A percentile compares a stretch with the other conserved stretches of the same genome.
Evolutionary conservation across 2,113 vertebrate species (phyloP).

Genomic region (Emydocephalus ijimae): DNA sequence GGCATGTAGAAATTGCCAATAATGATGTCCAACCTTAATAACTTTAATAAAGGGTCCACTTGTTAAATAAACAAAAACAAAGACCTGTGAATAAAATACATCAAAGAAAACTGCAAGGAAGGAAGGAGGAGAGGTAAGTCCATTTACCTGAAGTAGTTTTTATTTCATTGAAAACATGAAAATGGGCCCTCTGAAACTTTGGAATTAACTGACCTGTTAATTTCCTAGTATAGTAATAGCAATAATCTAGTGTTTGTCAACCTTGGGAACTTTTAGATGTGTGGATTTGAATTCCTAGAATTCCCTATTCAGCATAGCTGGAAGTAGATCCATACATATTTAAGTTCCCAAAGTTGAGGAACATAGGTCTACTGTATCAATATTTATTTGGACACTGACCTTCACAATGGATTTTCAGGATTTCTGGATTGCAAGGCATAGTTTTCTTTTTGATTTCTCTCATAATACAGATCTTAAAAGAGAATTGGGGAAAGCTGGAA

Average conservation of each 20-base stretch:
- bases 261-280: not conserved
- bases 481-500: not conserved
- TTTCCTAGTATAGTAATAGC: not conserved
- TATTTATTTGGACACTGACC: not conserved
- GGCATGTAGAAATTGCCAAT: not conserved
- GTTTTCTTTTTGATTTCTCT: not conserved
- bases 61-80: not conserved
- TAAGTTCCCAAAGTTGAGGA: not conserved
- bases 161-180: not conserved
- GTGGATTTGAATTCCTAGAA: not conserved
- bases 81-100: not conserved
- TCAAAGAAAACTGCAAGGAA: not conserved
- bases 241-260: not conserved
- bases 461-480: not conserved
- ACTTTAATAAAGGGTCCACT: not conserved
- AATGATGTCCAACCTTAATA: not conserved
- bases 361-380: not conserved
- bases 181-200: not conserved
- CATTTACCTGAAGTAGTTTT: not conserved
- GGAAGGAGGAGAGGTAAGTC: not conserved
- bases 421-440: not conserved
- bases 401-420: not conserved
- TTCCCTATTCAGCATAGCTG: not conserved
- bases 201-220: not conserved
- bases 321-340: not conserved